Evolutionary conservation across 2,113 vertebrate genomes (phyloP), one percentile per base, ranked within the genome.

Genomic region (pig (Sus scrofa)): DNA sequence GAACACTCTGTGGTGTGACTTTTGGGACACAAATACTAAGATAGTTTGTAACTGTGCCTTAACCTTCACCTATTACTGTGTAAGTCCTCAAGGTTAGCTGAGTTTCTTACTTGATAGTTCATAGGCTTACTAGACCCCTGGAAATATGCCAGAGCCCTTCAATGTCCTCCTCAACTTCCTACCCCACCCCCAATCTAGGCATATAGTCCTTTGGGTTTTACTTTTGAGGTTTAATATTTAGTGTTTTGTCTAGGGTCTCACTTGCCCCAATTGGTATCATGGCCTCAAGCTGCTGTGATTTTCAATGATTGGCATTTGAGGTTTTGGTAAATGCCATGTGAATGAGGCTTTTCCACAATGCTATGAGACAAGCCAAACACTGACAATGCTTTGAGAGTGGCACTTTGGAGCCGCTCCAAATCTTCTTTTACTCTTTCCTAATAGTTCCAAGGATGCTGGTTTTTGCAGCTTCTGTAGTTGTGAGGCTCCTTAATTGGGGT

Each of bases 311-410:
- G 52, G 62, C 27, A 34, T 39, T n/a, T 70, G 7, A 44, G 15
- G 16, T 56, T 91, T 95, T 91, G n/a, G 86, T 79, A 73, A 86
- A 91, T 19, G 44, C 8, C 63, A 73, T 86, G 11, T 82, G 56
- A 81, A 22, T 30, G 39, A 20, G 11, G 2, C 71, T 79, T 60
- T 65, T 30, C 19, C 15, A 27, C 54, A 79, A 20, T 27, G 20
- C 26, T 95, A 39, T 22, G 14, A 54, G 20, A 27, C n/a, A 32
- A 14, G 32, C 19, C 10, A 52, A 13, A 34, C 20, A 22, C 26
- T 63, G 20, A 95, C 39, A 79, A 7, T 54, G 11, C 18, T 54
- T 15, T 54, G 39, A 63, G 34, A 52, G 56, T 63, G 65, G 62
- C 20, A 71, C 73, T 54, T 22, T 24, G 10, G 20, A 71, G n/a